Conservation (phyloP, 2,113 vertebrate species). For the Irena cyanogastra region DNA sequence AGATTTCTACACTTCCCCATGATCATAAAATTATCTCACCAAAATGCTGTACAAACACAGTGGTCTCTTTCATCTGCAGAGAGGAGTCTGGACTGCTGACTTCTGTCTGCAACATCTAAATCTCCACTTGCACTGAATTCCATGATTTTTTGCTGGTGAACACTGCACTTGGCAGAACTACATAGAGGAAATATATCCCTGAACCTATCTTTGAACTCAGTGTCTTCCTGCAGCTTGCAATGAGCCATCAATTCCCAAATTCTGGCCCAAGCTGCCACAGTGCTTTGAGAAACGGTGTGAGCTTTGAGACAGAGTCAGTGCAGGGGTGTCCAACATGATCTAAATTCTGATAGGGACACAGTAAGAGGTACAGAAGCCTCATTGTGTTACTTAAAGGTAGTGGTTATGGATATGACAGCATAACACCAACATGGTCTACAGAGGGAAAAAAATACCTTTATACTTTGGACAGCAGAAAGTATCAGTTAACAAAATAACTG, state of each 20-base stretch:
- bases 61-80: slow-evolving; percentile 20
- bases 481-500: neutral
- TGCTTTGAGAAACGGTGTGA: neutral
- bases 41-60: slow-evolving; percentile 15
- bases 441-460: neutral
- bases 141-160: neutral
- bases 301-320: neutral
- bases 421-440: fast-evolving
- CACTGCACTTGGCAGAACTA: neutral
- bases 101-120: neutral
- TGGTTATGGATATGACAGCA: neutral
- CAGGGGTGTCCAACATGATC: neutral
- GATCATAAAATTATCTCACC: neutral
- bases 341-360: neutral
- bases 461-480: neutral
- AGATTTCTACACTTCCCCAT: neutral
- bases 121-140: neutral
- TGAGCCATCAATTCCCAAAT: neutral
- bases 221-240: neutral
- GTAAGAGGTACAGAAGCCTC: neutral
- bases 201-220: neutral
- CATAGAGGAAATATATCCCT: neutral
- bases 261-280: neutral
- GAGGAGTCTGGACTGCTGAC: neutral
- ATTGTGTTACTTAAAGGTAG: neutral